Evolutionary conservation across 2,113 vertebrate species (phyloP).

Genomic region (Sitta europaea): DNA sequence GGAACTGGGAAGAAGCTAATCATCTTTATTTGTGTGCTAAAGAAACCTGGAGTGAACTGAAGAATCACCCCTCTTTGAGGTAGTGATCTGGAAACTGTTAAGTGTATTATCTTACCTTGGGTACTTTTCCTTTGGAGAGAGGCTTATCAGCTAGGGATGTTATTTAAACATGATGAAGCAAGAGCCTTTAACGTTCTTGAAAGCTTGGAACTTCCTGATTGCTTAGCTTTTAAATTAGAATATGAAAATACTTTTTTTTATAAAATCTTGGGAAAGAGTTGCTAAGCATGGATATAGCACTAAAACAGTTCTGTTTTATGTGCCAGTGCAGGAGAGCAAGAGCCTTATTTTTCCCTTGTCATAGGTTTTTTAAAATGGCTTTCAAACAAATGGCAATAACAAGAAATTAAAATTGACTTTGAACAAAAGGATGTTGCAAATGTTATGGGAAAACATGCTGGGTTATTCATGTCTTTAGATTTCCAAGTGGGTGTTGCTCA

Average conservation of each 20-base stretch:
- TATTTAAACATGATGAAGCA: neutral
- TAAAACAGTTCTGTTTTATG: neutral
- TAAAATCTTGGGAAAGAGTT: neutral
- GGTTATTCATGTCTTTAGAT: neutral
- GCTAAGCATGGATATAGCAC: neutral
- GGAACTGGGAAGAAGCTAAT: slow-evolving; percentile 84
- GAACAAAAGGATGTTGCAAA: neutral
- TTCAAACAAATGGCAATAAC: neutral
- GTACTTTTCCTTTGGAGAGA: neutral
- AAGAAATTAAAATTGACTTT: neutral
- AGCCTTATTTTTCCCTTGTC: neutral
- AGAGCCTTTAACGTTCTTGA: neutral
- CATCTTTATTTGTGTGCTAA: slow-evolving; percentile 76
- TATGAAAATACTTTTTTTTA: neutral
- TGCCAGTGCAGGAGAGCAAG: neutral
- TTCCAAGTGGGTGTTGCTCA: neutral
- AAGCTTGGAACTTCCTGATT: neutral
- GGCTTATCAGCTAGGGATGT: neutral
- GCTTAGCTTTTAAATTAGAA: neutral
- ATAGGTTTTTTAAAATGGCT: neutral
- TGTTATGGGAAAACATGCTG: neutral
- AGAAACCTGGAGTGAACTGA: slow-evolving; percentile 76
- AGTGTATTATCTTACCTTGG: neutral
- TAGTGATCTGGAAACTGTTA: slow-evolving; percentile 10
- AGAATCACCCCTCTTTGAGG: slow-evolving; percentile 78